Conservation (phyloP, 2,888 invertebrate genomes). For the Microplitis deprimator region DNA sequence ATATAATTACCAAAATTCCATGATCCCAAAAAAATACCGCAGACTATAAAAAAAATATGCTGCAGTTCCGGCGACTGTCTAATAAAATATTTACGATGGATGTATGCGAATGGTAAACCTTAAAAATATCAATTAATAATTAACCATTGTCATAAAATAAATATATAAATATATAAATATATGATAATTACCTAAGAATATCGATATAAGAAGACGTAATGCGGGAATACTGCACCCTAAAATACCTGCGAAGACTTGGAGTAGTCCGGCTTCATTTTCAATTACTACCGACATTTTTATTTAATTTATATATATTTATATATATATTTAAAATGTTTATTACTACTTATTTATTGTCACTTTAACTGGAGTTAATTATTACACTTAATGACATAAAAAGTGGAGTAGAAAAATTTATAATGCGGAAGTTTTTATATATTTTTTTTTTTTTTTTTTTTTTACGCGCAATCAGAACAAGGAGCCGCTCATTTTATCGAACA, state of each 20-base stretch:
- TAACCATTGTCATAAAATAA: neutral
- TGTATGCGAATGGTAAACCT: slow-evolving; percentile 83
- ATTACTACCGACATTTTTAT: neutral
- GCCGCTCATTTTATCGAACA: neutral
- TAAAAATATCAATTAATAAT: slow-evolving; percentile 28
- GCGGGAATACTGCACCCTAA: slow-evolving; percentile 79
- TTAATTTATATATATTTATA: neutral
- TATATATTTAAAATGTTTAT: neutral
- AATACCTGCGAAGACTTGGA: slow-evolving; percentile 68
- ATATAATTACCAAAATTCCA: slow-evolving; percentile 85
- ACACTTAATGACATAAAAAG: too few relatives aligned
- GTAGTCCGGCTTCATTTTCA: slow-evolving; percentile 33
- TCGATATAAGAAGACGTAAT: slow-evolving; percentile 77
- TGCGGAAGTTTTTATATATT: too few relatives aligned
- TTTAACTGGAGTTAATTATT: too few relatives aligned
- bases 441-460: too few relatives aligned
- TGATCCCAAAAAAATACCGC: slow-evolving; percentile 83
- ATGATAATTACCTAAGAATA: slow-evolving; percentile 75
- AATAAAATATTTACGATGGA: slow-evolving; percentile 77
- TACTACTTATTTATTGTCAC: neutral
- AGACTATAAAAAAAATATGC: slow-evolving; percentile 81
- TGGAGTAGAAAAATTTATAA: too few relatives aligned
- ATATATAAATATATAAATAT: neutral
- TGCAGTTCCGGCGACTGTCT: slow-evolving; percentile 75
- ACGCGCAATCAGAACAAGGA: neutral